These are phyloP conservation scores for Cephus pulcher DNA, from an alignment of 2,888 invertebrate species.

Conservation along the genomic window DNA sequence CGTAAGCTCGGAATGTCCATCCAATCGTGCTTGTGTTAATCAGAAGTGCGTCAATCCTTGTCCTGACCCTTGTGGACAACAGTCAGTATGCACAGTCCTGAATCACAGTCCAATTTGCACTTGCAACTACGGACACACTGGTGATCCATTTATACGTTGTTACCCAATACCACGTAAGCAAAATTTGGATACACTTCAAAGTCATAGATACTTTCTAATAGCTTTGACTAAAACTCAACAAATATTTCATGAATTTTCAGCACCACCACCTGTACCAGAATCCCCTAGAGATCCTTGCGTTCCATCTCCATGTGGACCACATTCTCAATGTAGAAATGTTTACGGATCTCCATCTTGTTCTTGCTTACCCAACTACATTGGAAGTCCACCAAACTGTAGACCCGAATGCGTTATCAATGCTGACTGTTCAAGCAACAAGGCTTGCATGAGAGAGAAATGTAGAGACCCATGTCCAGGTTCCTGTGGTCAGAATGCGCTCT, in stretches of 20 bases:
- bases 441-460: conserved; percentile 60
- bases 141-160: conserved; percentile 77
- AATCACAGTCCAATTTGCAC: conserved; percentile 68
- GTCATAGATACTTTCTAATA: neutral
- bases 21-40: conserved; percentile 60
- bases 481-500: conserved; percentile 63
- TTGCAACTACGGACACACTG: conserved; percentile 75
- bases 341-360: conserved; percentile 53
- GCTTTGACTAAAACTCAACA: neutral
- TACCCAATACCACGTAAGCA: conserved; percentile 63
- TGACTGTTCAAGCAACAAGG: conserved; percentile 56
- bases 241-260: neutral
- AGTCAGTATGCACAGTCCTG: conserved; percentile 58
- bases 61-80: conserved; percentile 59
- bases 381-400: conserved; percentile 58
- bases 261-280: conserved; percentile 30
- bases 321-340: conserved; percentile 55
- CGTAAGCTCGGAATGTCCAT: conserved; percentile 70
- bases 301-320: conserved; percentile 64
- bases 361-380: conserved; percentile 55
- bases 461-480: conserved; percentile 62
- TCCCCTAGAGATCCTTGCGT: conserved; percentile 52
- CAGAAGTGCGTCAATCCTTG: conserved; percentile 63
- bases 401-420: conserved; percentile 61
- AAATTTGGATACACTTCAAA: neutral